Evolutionary conservation across 2,797 vertebrate genomes (phyloP).

Genomic region (Oreonectes daqikongensis): DNA sequence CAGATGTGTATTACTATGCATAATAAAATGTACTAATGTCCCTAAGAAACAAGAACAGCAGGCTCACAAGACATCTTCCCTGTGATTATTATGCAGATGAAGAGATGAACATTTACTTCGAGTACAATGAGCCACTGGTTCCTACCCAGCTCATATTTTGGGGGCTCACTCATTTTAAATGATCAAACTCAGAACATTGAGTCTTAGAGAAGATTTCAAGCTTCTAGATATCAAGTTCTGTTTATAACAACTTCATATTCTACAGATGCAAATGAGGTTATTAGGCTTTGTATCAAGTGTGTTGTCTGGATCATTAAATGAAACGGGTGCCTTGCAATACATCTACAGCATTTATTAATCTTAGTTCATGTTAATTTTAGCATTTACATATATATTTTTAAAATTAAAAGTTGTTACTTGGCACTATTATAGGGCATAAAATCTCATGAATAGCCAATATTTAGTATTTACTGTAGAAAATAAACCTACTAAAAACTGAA

Average conservation of each 20-base stretch:
- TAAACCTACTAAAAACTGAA: background rate
- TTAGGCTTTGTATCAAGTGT: slow-evolving; percentile 4
- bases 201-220: background rate
- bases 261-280: background rate
- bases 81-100: slow-evolving; percentile 21
- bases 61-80: slow-evolving; percentile 1
- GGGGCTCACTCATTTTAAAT: background rate
- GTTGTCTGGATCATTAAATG: background rate
- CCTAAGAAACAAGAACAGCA: background rate
- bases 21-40: background rate
- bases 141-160: background rate
- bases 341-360: no score
- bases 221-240: background rate
- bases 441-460: no score
- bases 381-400: no score
- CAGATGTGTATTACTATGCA: background rate
- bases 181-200: background rate
- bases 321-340: no score
- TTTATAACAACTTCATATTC: background rate
- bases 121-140: slow-evolving; percentile 7
- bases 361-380: no score
- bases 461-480: background rate
- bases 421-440: background rate
- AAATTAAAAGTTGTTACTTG: no score
- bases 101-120: background rate